These are phyloP conservation scores for Drosophila pseudotakahashii DNA, from an alignment of 2,888 invertebrate species.

Conservation along the genomic window DNA sequence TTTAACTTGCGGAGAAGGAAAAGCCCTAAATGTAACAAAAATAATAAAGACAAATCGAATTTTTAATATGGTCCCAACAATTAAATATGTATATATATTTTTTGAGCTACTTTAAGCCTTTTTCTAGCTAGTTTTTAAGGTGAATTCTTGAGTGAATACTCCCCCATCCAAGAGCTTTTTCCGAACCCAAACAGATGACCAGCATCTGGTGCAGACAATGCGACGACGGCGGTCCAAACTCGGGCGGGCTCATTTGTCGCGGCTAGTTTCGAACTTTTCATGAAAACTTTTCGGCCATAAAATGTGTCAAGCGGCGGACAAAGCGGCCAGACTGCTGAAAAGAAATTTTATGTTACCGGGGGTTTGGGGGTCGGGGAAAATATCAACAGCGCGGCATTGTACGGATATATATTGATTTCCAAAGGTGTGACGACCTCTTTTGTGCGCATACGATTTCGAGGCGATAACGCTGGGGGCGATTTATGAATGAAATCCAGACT, in stretches of 20 bases:
- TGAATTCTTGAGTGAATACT: background rate
- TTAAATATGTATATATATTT: too few relatives aligned
- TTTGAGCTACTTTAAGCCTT: too few relatives aligned
- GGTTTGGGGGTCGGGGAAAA: constrained; percentile 52
- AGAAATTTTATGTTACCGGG: constrained; percentile 46
- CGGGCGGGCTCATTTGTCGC: constrained; percentile 78
- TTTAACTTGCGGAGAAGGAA: too few relatives aligned
- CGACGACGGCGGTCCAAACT: constrained; percentile 73
- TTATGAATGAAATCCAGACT: constrained; percentile 67
- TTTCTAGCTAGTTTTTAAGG: background rate
- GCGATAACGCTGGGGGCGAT: constrained; percentile 64
- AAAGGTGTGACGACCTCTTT: constrained; percentile 75
- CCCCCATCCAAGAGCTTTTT: background rate
- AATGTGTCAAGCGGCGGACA: constrained; percentile 69
- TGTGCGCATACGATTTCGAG: constrained; percentile 47
- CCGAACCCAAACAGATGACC: constrained; percentile 65
- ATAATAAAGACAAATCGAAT: too few relatives aligned
- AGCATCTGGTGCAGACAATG: constrained; percentile 71
- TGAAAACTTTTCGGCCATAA: constrained; percentile 63
- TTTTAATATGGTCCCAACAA: too few relatives aligned
- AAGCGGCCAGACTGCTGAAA: constrained; percentile 59
- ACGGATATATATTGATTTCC: constrained; percentile 66
- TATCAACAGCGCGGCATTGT: constrained; percentile 61
- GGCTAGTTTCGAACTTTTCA: constrained; percentile 35
- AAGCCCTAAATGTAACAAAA: too few relatives aligned